Conservation (phyloP, 2,888 invertebrate species). For the Dastarcus helophoroides region DNA sequence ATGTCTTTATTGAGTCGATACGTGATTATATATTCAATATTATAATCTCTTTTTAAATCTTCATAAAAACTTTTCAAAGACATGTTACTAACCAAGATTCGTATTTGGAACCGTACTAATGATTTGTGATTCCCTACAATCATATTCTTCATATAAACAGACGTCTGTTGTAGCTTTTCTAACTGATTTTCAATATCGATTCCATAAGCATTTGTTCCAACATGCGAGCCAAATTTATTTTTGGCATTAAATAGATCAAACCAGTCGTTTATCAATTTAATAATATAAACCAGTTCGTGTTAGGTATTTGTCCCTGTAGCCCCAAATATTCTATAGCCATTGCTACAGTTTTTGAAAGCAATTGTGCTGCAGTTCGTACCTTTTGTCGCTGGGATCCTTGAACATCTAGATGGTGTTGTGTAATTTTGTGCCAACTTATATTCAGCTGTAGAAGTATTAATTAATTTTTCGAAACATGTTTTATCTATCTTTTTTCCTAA, state of each 20-base stretch:
- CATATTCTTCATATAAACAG: slow-evolving; percentile 11
- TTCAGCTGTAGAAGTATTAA: slow-evolving; percentile 13
- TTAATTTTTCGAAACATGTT: slow-evolving; percentile 9
- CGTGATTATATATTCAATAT: slow-evolving; percentile 16
- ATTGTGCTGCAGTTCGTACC: slow-evolving; percentile 15
- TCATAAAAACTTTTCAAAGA: slow-evolving; percentile 12
- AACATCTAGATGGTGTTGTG: slow-evolving; percentile 15
- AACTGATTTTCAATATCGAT: slow-evolving; percentile 15
- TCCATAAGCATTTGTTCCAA: slow-evolving; percentile 16
- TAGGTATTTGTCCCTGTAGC: slow-evolving; percentile 10
- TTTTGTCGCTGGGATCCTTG: slow-evolving; percentile 16
- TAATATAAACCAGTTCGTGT: slow-evolving; percentile 8
- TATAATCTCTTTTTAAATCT: slow-evolving; percentile 16
- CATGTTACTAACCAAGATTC: slow-evolving; percentile 12
- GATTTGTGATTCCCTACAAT: slow-evolving; percentile 16
- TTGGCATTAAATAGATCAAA: slow-evolving; percentile 19
- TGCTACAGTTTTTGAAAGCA: slow-evolving; percentile 15
- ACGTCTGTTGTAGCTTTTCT: slow-evolving; percentile 13
- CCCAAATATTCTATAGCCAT: slow-evolving; percentile 14
- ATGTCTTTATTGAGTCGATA: slow-evolving; percentile 17
- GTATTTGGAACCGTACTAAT: slow-evolving; percentile 16
- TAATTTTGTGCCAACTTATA: slow-evolving; percentile 16
- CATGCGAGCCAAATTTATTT: slow-evolving; percentile 12
- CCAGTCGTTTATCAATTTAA: slow-evolving; percentile 18
- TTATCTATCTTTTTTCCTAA: slow-evolving; percentile 7